Base-by-base conservation (phyloP, 2,888 invertebrate species). In the Meghimatium bilineatum region DNA sequence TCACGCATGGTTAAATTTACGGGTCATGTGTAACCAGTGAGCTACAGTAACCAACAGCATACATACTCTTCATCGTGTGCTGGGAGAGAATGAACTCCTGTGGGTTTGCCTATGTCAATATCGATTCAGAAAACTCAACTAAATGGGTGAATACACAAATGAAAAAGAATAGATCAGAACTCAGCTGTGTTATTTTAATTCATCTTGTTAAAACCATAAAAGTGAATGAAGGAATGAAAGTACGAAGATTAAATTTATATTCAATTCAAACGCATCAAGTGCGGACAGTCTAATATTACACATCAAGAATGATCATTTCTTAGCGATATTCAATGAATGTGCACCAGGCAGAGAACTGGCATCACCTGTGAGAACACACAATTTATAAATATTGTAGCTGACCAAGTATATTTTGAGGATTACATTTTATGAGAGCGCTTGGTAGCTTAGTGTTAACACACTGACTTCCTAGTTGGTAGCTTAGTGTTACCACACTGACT, bases 241-340 rank as follows among this genome's bases (percentile, higher is more conserved):
- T 14, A 76, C 32, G 60, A 76, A 76, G 76, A 76, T 76, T 26
- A 76, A 26, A 71, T 71, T 26, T 29, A 6, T 76, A 34, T 52
- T 29, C 56, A 34, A 34, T 76, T 76, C 60, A 76, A 60, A 76
- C 60, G 76, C 76, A 76, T 76, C 49, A 49, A 52, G 74, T 75
- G 52, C 74, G 49, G 49, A 75, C 52, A 75, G 29, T 75, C n/a
- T 49, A 29, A 75, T 52, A 52, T 32, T 20, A 32, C 2, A 66
- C 14, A 66, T 66, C 32, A 66, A 32, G 12, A 66, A 66, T 32
- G 66, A 32, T 66, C 66, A 1, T 66, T 66, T 66, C 32, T 66
- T 32, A 66, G 12, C 32, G 32, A 32, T 14, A 66, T 32, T 66
- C 29, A 66, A 29, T 14, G 2, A 66, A 56, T 23, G 8, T 56